Conservation (phyloP, 1,140 invertebrate genomes). For the Vollenhovia emeryi region DNA sequence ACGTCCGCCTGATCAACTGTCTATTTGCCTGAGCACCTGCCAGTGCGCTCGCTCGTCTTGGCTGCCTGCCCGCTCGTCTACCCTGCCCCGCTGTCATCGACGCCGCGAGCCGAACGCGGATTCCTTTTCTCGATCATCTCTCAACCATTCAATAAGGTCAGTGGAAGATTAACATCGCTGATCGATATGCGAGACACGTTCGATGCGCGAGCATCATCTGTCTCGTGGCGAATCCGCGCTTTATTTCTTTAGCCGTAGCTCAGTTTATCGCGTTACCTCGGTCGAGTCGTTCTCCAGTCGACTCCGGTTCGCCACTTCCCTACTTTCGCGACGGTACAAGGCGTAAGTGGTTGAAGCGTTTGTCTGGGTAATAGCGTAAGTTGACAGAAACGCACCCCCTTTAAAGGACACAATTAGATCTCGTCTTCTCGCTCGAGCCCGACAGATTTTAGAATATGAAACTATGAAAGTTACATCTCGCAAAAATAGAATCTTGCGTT, state of each 20-base stretch:
- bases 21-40: background rate
- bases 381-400: background rate
- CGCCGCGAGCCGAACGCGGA: background rate
- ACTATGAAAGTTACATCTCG: too few species aligned
- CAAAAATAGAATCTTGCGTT: background rate
- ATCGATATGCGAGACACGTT: constrained; percentile 34
- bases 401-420: background rate
- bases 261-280: background rate
- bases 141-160: constrained; percentile 32
- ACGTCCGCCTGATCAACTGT: background rate
- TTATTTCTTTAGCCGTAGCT: background rate
- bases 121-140: constrained; percentile 6
- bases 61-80: background rate
- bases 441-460: background rate
- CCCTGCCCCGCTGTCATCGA: background rate
- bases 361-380: background rate
- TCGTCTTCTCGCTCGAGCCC: background rate
- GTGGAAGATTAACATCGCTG: constrained; percentile 22
- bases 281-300: background rate
- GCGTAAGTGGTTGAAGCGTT: background rate
- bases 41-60: background rate
- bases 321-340: constrained; percentile 2
- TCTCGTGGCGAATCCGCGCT: background rate
- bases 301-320: too few species aligned
- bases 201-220: background rate